These are phyloP conservation scores for Triplophysa rosa DNA, from an alignment of 2,113 vertebrate species.

Conservation along the genomic window DNA sequence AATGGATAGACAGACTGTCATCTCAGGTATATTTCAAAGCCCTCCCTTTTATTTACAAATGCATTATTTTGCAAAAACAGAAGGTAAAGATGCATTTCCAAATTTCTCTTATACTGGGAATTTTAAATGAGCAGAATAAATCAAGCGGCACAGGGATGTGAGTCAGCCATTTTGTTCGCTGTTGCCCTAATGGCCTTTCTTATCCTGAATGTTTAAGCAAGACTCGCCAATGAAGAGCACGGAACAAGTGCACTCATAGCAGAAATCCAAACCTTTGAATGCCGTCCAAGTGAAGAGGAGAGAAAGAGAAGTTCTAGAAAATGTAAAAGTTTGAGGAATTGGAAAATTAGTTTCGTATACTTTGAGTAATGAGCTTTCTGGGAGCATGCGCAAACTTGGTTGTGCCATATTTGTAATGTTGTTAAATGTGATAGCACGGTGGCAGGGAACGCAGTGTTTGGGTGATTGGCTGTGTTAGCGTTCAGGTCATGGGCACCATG, in stretches of 20 bases:
- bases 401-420: background rate
- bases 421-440: background rate
- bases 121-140: conserved; percentile 8
- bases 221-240: background rate
- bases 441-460: background rate
- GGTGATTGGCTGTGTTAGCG: conserved; percentile 17
- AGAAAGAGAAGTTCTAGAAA: too few species aligned
- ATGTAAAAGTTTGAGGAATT: too few species aligned
- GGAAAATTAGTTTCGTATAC: too few species aligned
- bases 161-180: conserved; percentile 27
- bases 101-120: background rate
- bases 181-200: background rate
- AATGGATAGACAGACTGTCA: background rate
- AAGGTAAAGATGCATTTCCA: conserved; percentile 1
- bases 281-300: too few species aligned
- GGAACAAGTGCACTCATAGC: background rate
- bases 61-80: conserved; percentile 1
- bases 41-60: background rate
- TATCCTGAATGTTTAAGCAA: conserved; percentile 7
- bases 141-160: background rate
- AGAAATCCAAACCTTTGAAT: background rate
- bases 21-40: conserved; percentile 1
- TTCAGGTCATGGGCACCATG: conserved; percentile 14
- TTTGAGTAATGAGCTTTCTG: too few species aligned
- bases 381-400: too few species aligned